A percentile compares a stretch with the other conserved stretches of the same genome.
Conservation (phyloP, 2,888 invertebrate species). For the Hypselothyrea guttata region DNA sequence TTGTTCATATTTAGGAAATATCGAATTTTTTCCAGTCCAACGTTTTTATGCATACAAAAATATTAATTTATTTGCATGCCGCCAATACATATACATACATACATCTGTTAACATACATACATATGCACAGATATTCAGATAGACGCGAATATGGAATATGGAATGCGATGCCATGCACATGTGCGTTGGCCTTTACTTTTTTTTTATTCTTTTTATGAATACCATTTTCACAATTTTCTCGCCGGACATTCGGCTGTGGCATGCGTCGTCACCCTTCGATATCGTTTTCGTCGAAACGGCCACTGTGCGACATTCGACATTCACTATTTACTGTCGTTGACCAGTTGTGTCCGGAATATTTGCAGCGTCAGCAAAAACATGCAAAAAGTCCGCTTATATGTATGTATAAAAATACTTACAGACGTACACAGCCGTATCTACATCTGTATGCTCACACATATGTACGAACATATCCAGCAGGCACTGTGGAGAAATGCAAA, state of each 20-base stretch:
- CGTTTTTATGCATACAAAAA: slow-evolving; percentile 2
- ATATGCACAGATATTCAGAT: background rate
- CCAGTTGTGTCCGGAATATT: slow-evolving; percentile 63
- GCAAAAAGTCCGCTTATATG: slow-evolving; percentile 46
- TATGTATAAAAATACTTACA: background rate
- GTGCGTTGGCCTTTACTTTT: too few species aligned
- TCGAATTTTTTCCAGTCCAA: slow-evolving; percentile 4
- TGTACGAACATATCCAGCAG: slow-evolving; percentile 11
- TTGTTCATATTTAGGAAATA: background rate
- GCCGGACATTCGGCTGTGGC: slow-evolving; percentile 46
- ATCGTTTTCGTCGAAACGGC: slow-evolving; percentile 36
- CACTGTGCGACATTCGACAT: slow-evolving; percentile 30
- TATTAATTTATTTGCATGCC: too few species aligned
- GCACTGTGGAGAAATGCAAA: slow-evolving; percentile 23
- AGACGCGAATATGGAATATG: slow-evolving; percentile 36
- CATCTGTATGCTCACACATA: background rate
- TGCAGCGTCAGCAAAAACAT: slow-evolving; percentile 57
- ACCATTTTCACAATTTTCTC: slow-evolving; percentile 58
- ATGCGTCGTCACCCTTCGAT: slow-evolving; percentile 61
- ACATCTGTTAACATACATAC: background rate
- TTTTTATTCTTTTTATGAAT: slow-evolving; percentile 56
- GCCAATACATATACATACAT: slow-evolving; percentile 1
- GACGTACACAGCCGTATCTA: background rate
- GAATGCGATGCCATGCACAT: slow-evolving; percentile 30
- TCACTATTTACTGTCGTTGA: slow-evolving; percentile 56